These are phyloP conservation scores for Paguma larvata DNA, from an alignment of 2,797 vertebrate species.

Conservation along the genomic window DNA sequence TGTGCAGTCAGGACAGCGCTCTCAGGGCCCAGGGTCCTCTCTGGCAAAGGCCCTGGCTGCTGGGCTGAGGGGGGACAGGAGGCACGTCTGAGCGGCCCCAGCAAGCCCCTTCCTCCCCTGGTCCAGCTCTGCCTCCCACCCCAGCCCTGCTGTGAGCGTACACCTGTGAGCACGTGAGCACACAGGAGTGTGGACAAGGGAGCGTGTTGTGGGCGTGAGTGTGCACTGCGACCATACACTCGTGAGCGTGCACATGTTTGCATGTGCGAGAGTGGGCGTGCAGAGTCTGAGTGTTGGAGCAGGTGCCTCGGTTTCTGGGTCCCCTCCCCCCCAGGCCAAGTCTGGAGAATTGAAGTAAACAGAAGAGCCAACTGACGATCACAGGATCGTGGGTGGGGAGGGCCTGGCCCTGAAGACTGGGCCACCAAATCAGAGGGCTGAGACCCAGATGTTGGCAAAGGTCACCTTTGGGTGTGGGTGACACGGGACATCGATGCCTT, in stretches of 20 bases:
- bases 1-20: background rate
- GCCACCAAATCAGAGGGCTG: background rate
- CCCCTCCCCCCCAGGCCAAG: fast-evolving
- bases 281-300: background rate
- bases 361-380: background rate
- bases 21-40: background rate
- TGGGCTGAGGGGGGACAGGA: background rate
- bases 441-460: background rate
- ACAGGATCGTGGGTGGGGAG: background rate
- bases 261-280: fast-evolving
- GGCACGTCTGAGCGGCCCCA: too few species aligned
- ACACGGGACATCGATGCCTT: background rate
- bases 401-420: background rate
- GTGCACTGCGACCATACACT: too few species aligned
- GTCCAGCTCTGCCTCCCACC: background rate
- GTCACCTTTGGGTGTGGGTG: too few species aligned
- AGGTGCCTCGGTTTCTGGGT: background rate
- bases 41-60: fast-evolving
- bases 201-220: background rate
- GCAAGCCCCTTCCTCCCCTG: fast-evolving
- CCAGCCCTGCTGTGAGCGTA: fast-evolving
- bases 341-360: too few species aligned
- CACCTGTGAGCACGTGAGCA: too few species aligned
- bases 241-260: background rate
- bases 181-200: too few species aligned